Evolutionary conservation across 2,797 vertebrate genomes (phyloP).

Genomic region (Tokudaia tokunoshimensis): DNA sequence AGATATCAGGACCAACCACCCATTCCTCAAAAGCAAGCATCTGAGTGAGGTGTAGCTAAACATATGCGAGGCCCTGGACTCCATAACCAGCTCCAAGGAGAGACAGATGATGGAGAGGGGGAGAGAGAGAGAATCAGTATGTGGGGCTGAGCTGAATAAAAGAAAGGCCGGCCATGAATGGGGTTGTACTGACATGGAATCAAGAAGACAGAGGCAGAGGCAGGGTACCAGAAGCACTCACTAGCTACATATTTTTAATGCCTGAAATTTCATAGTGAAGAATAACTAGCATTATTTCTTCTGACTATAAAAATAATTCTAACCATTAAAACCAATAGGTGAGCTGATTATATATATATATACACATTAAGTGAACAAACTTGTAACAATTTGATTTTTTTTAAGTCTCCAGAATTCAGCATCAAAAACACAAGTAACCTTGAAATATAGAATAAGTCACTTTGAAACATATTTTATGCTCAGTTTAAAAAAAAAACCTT

Average conservation of each 20-base stretch:
- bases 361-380: not conserved
- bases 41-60: not conserved
- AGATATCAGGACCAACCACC: not conserved
- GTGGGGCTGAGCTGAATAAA: not conserved
- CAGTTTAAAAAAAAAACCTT: not conserved
- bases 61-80: not conserved
- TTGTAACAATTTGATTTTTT: not conserved
- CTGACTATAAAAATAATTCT: not conserved
- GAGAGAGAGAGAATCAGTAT: not conserved
- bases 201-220: not conserved
- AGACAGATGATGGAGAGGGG: no score
- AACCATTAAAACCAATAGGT: not conserved
- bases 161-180: not conserved
- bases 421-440: constrained; percentile 47
- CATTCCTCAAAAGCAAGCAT: not conserved
- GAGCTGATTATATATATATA: not conserved
- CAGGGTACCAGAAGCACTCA: not conserved
- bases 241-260: constrained; percentile 20
- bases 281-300: constrained; percentile 14
- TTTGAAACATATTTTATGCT: constrained; percentile 50
- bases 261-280: constrained; percentile 34
- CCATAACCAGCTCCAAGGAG: not conserved
- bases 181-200: not conserved
- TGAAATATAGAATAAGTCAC: constrained; percentile 42
- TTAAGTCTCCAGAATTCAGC: constrained; percentile 20